Base-by-base conservation (phyloP, 2,113 vertebrate species). In the Urocolius indicus region DNA sequence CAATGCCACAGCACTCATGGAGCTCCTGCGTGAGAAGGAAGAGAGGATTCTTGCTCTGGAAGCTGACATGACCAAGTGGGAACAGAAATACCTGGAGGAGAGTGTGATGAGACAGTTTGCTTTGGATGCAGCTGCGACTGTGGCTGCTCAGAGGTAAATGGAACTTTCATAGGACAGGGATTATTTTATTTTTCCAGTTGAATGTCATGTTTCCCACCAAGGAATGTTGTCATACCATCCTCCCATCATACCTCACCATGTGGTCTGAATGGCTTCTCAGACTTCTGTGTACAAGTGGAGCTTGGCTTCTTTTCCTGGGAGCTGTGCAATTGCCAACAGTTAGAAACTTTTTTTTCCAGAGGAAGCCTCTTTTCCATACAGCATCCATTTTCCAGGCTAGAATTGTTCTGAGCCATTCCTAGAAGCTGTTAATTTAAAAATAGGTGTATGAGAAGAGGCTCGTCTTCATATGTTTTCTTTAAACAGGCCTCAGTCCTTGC, bases 51-150 rank as follows among this genome's bases (percentile, higher is more conserved):
- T 99, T 51, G 99, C 99, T 45, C 97, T 99, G 96, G 99, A 99
- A 97, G 99, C 99, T 3, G 99, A 99, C 97, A 99, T 99, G 99
- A 99, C 99, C 77, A 99, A 99, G 94, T 99, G 99, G 99, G 99
- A 99, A 59, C 99, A 99, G 97, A 99, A 99, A 29, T 99, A 99
- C 94, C 97, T 99, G 96, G 99, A 99, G 95, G 99, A 99, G 96
- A 99, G 99, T 2, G 99, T 99, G 93, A 99, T 99, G 99, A 98
- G 99, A 85, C 99, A 99, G 97, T 99, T 99, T 62, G 99, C 99
- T 67, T 96, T 99, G 95, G 99, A 99, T 89, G 99, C 99, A 7
- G 99, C 99, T 5, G 99, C 99, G 4, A 99, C 99, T 0, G 99
- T 99, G 45, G 99, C 99, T 87, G 99, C 99, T 13, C 99, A 99